These are phyloP conservation scores for Calyptommatus sinebrachiatus DNA, from an alignment of 2,113 vertebrate genomes.

Conservation along the genomic window DNA sequence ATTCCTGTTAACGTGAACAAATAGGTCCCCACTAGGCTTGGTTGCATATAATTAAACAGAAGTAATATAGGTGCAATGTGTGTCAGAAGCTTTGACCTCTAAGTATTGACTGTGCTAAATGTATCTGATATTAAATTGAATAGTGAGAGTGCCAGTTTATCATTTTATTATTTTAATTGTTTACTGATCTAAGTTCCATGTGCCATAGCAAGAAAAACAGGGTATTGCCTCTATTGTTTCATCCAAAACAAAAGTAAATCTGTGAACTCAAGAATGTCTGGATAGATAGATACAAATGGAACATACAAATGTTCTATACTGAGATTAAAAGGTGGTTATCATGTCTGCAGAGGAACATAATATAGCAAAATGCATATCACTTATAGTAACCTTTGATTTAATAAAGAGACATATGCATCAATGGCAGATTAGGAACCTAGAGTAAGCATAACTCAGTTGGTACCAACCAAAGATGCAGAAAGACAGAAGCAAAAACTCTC, in stretches of 20 bases:
- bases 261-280: background rate
- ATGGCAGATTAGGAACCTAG: too few species aligned
- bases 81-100: conserved; percentile 40
- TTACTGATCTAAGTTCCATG: conserved; percentile 22
- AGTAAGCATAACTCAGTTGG: too few species aligned
- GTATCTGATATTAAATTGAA: background rate
- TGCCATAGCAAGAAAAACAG: background rate
- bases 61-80: conserved; percentile 42
- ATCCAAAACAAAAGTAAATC: background rate
- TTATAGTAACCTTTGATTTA: background rate
- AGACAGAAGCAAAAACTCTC: too few species aligned
- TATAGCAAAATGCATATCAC: background rate
- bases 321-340: background rate
- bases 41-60: conserved; percentile 61
- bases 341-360: background rate
- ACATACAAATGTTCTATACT: too few species aligned
- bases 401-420: background rate
- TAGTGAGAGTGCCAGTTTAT: background rate
- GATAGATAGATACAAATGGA: background rate
- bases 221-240: background rate
- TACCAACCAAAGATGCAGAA: too few species aligned
- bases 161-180: conserved; percentile 22
- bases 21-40: conserved; percentile 45
- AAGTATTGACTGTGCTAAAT: background rate
- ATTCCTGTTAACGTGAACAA: conserved; percentile 61